phyloP scores from a whole-genome alignment of 2,888 invertebrate genomes.

The Cremastinae sp. region DNA sequence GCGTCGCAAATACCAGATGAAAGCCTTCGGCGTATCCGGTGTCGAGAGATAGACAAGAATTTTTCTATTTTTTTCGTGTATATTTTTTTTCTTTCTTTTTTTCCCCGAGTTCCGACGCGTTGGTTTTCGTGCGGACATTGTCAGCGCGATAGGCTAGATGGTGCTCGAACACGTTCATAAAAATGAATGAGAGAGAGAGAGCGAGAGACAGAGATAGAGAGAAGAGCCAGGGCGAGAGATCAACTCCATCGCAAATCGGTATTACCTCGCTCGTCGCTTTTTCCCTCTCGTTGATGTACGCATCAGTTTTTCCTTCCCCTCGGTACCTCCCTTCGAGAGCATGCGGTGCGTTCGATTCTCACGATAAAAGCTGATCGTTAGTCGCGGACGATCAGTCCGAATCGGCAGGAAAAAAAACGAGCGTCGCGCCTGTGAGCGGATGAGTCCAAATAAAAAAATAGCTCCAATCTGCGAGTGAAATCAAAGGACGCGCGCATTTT shows the following conservation, averaged over 20 bases:
- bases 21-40: too few relatives aligned
- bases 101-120: slow-evolving; percentile 22
- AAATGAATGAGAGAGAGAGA: slow-evolving; percentile 24
- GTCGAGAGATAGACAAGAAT: neutral
- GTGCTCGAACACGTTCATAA: slow-evolving; percentile 24
- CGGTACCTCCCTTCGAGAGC: slow-evolving; percentile 14
- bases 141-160: slow-evolving; percentile 49
- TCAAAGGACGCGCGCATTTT: slow-evolving; percentile 46
- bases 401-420: slow-evolving; percentile 42
- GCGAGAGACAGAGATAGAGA: slow-evolving; percentile 15
- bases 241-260: slow-evolving; percentile 50
- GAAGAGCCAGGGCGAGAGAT: slow-evolving; percentile 17
- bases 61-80: neutral
- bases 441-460: slow-evolving; percentile 24
- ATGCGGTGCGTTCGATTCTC: slow-evolving; percentile 43
- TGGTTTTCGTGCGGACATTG: slow-evolving; percentile 37
- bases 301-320: slow-evolving; percentile 6
- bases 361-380: slow-evolving; percentile 56
- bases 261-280: slow-evolving; percentile 34
- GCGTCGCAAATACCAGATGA: too few relatives aligned
- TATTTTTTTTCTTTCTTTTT: neutral
- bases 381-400: slow-evolving; percentile 48
- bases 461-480: slow-evolving; percentile 29
- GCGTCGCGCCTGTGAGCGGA: neutral
- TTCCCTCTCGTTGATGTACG: neutral